phyloP scores from a whole-genome alignment of 2,113 vertebrate genomes.

The Myxocyprinus asiaticus region DNA sequence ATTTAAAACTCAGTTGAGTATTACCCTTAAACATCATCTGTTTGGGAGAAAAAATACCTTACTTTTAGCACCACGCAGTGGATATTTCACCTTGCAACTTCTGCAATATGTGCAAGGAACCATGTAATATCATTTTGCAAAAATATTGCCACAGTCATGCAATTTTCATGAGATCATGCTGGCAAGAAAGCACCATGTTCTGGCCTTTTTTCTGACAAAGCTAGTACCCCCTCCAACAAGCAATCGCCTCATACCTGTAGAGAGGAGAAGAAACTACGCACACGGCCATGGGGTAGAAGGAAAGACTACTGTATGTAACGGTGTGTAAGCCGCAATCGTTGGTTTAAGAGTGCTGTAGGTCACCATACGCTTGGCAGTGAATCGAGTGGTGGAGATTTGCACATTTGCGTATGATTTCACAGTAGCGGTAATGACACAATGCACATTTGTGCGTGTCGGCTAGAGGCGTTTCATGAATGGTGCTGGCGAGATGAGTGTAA shows the following conservation, averaged over 20 bases:
- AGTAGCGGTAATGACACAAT: conserved; percentile 78
- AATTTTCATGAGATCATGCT: no score
- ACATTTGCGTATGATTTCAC: conserved; percentile 81
- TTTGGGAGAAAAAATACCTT: no score
- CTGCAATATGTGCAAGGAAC: no score
- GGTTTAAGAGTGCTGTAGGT: conserved; percentile 58
- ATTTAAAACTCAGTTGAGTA: no score
- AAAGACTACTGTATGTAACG: neutral
- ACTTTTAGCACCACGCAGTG: no score
- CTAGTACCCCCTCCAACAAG: conserved; percentile 32
- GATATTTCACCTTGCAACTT: no score
- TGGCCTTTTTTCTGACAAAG: conserved; percentile 73
- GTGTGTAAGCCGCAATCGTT: no score
- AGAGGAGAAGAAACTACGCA: conserved; percentile 7
- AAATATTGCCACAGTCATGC: no score
- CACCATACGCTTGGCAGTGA: conserved; percentile 76
- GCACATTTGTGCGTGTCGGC: conserved; percentile 84
- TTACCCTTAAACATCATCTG: no score
- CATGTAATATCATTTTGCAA: no score
- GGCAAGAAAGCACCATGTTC: conserved; percentile 87
- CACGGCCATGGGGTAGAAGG: neutral
- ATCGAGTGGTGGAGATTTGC: conserved; percentile 78
- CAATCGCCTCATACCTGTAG: conserved; percentile 5
- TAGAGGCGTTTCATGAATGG: conserved; percentile 66
- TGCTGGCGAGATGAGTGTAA: conserved; percentile 72